phyloP scores from a whole-genome alignment of 2,113 vertebrate species.

The Lophotis ruficrista region DNA sequence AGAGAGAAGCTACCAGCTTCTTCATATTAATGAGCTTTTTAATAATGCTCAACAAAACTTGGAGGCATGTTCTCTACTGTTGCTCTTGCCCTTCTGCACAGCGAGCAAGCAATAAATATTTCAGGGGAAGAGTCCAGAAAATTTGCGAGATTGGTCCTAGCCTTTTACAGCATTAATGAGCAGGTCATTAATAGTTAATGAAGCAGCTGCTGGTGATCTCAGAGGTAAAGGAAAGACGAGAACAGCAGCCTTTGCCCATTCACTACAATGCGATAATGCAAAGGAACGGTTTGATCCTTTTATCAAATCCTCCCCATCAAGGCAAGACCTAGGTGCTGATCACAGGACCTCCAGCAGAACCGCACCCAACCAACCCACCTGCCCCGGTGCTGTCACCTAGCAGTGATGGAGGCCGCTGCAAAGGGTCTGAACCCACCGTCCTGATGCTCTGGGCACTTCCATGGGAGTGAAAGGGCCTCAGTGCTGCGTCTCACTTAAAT shows the following conservation, averaged over 20 bases:
- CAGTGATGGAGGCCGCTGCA: not conserved
- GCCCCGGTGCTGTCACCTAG: not conserved
- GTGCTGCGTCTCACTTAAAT: not conserved
- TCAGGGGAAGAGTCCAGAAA: conserved; percentile 49
- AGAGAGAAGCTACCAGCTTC: not conserved
- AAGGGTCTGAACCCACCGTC: accelerated
- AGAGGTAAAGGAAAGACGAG: conserved; percentile 14
- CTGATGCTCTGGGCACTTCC: not conserved
- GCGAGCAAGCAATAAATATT: conserved; percentile 54
- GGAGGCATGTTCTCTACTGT: conserved; percentile 45
- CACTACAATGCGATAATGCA: not conserved
- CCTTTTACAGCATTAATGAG: conserved; percentile 70
- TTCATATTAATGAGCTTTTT: conserved; percentile 62
- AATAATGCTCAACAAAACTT: conserved; percentile 48
- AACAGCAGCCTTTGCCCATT: not conserved
- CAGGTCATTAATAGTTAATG: conserved; percentile 65
- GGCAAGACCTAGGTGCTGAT: not conserved
- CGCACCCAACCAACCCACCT: not conserved
- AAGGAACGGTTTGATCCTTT: not conserved
- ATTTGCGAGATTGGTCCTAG: conserved; percentile 63
- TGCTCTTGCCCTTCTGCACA: conserved; percentile 45
- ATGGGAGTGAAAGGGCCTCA: not conserved
- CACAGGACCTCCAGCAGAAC: not conserved
- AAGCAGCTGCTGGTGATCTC: conserved; percentile 65
- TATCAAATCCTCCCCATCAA: not conserved